Percentiles rank a stretch among this genome's conserved stretches.
Evolutionary conservation across 2,797 vertebrate genomes (phyloP).

Genomic region (Avahi laniger): DNA sequence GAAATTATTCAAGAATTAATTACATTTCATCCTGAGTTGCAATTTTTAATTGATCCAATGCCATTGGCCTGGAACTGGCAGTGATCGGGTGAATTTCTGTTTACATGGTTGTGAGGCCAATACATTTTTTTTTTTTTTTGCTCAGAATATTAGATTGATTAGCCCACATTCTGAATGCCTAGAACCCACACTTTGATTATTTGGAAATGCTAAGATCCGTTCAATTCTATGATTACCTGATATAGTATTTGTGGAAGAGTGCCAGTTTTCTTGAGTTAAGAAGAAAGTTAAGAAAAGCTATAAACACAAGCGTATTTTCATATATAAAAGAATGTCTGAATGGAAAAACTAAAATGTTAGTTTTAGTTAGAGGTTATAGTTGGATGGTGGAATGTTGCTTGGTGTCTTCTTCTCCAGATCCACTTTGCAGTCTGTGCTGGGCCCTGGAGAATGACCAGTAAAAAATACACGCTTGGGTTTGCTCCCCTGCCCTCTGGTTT

Average conservation of each 20-base stretch:
- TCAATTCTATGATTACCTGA: neutral
- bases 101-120: neutral
- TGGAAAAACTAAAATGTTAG: neutral
- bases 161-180: neutral
- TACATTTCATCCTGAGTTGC: conserved; percentile 33
- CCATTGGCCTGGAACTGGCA: neutral
- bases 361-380: neutral
- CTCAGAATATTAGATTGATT: neutral
- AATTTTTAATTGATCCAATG: neutral
- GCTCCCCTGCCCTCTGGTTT: neutral
- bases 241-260: neutral
- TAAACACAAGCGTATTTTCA: neutral
- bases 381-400: neutral
- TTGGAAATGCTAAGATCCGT: neutral
- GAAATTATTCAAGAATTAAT: conserved; percentile 25
- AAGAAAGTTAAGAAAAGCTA: neutral
- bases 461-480: neutral
- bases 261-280: neutral
- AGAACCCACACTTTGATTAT: neutral
- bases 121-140: neutral
- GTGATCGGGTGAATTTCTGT: neutral
- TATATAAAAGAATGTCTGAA: neutral
- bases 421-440: neutral
- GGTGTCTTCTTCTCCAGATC: neutral
- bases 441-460: neutral